Conservation (phyloP, 2,797 vertebrate genomes). For the Malacoctenus gilli region DNA sequence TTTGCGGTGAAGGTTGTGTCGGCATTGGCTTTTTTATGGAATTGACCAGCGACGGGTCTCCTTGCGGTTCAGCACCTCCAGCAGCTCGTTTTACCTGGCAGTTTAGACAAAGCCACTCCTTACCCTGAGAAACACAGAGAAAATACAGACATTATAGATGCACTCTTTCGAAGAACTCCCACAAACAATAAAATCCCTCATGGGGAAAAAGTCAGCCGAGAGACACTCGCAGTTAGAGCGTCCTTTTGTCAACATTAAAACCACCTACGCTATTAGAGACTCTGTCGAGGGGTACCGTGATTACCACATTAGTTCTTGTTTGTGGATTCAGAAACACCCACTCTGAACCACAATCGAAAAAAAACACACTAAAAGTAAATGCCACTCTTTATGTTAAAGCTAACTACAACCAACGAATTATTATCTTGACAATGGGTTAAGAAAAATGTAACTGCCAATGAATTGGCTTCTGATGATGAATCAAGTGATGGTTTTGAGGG, state of each 20-base stretch:
- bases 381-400: too few relatives aligned
- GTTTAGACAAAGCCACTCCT: conserved; percentile 93
- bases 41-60: conserved; percentile 23
- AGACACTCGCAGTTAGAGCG: neutral
- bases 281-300: neutral
- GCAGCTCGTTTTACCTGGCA: conserved; percentile 93
- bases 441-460: too few relatives aligned
- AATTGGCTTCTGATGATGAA: too few relatives aligned
- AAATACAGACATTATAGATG: conserved; percentile 19
- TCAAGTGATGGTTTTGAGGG: too few relatives aligned
- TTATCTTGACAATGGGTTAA: too few relatives aligned
- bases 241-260: conserved; percentile 5
- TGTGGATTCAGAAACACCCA: conserved; percentile 1
- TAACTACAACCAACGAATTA: too few relatives aligned
- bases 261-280: neutral
- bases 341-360: conserved; percentile 1
- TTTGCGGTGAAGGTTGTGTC: conserved; percentile 57
- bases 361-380: neutral
- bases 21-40: conserved; percentile 62
- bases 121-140: conserved; percentile 65
- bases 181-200: neutral
- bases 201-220: too few relatives aligned
- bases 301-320: neutral
- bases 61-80: conserved; percentile 75
- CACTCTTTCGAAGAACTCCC: neutral